phyloP scores from a whole-genome alignment of 2,113 vertebrate species.

The Conger conger region DNA sequence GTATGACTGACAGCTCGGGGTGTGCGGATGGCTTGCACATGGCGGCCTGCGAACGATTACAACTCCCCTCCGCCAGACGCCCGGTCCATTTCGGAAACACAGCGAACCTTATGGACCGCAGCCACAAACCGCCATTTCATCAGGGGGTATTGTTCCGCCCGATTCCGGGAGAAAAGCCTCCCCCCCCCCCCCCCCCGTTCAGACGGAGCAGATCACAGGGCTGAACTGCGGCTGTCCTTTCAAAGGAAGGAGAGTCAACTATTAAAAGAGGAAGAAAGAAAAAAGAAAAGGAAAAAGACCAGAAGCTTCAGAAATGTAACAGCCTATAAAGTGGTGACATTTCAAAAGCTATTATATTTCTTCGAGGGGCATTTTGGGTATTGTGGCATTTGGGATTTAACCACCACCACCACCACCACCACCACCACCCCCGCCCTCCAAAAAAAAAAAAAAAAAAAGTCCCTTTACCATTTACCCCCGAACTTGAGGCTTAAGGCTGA shows the following conservation, averaged over 20 bases:
- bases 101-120: slow-evolving; percentile 19
- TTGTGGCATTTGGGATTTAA: slow-evolving; percentile 38
- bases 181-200: not conserved
- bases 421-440: slow-evolving; percentile 7
- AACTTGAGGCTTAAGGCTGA: too few species aligned
- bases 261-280: slow-evolving; percentile 16
- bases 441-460: not conserved
- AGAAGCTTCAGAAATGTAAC: slow-evolving; percentile 34
- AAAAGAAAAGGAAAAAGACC: slow-evolving; percentile 17
- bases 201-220: not conserved
- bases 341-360: slow-evolving; percentile 45
- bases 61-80: slow-evolving; percentile 28
- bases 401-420: slow-evolving; percentile 24
- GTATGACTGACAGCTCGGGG: slow-evolving; percentile 47
- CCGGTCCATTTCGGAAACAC: slow-evolving; percentile 13
- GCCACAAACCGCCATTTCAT: slow-evolving; percentile 8
- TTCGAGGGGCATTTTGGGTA: slow-evolving; percentile 35
- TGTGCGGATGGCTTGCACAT: slow-evolving; percentile 39
- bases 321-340: slow-evolving; percentile 49
- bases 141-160: not conserved
- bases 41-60: slow-evolving; percentile 40
- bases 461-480: not conserved
- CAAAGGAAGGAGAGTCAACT: slow-evolving; percentile 22
- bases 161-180: not conserved
- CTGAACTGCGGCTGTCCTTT: slow-evolving; percentile 2